Evolutionary conservation across 1,140 invertebrate genomes (phyloP), one percentile per base, ranked within the genome.

Genomic region (Subanguina moxae): DNA sequence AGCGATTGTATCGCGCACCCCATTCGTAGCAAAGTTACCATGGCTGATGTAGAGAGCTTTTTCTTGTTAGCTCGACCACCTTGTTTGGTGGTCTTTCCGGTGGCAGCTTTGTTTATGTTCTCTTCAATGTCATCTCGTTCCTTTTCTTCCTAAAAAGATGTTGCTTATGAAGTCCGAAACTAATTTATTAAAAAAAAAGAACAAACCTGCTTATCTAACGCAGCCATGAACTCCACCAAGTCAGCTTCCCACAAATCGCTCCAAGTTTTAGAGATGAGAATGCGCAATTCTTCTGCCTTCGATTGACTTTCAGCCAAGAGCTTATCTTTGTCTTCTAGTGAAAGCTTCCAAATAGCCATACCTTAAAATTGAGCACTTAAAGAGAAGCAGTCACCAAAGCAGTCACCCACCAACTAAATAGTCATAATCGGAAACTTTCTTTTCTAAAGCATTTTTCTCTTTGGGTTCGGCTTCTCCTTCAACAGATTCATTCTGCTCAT

Each of bases 391-490:
- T 5, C 32, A 38, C 3, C 32, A 38, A 38, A 64, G 88, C 92
- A 96, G n/a, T n/a, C n/a, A n/a, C n/a, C n/a, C 94, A 19, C 91
- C 90, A 48, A 96, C 84, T 30, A 96, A 85, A 82, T 96, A 97
- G 84, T 94, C 91, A 82, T 87, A 95, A 73, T 87, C 84, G 82
- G 69, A 70, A 64, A 59, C 48, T 38, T 64, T 66, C 21, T 62
- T 66, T 21, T 75, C 71, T 1, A 65, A 68, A 38, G 68, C 74
- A 65, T 27, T 68, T n/a, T n/a, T n/a, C n/a, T n/a, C 32, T 11
- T 11, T 27, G 77, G 3, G 76, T 21, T 72, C 70, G 21, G 72
- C 74, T 15, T 63, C 80, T 46, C 82, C 80, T 25, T 76, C 78
- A 21, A 74, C 76, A 38, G 32, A 5, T 52, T 83, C 72, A 38